Conservation (phyloP, 2,888 invertebrate species). For the Amblyjoppa proteus region DNA sequence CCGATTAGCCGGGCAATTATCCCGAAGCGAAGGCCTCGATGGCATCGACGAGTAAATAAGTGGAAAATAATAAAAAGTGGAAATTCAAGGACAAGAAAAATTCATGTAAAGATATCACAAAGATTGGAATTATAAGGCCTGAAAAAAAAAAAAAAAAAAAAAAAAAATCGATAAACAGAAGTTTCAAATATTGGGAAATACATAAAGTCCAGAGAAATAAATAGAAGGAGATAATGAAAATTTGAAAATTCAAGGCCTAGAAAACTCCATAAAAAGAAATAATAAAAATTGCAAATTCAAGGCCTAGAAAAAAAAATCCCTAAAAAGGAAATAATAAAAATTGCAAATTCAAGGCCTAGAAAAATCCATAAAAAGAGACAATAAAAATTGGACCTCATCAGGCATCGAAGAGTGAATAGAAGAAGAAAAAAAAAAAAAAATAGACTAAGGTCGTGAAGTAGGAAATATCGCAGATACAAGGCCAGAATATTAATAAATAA, state of each 20-base stretch:
- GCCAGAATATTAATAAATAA: not conserved
- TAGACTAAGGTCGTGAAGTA: no score
- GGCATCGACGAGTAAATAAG: not conserved
- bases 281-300: not conserved
- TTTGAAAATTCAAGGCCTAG: not conserved
- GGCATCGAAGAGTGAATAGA: not conserved
- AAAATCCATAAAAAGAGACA: no score
- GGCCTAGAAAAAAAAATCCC: not conserved
- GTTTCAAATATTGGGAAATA: not conserved
- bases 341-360: not conserved
- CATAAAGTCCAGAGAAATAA: not conserved
- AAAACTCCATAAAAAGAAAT: not conserved
- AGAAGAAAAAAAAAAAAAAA: not conserved
- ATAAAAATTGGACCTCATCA: no score
- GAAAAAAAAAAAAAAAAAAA: not conserved
- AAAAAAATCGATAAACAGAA: no score
- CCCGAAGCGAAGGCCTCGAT: conserved; percentile 16
- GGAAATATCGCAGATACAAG: not conserved
- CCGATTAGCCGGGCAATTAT: conserved; percentile 45
- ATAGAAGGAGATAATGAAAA: not conserved
- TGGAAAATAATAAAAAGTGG: not conserved
- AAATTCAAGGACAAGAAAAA: not conserved
- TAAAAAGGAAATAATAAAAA: not conserved
- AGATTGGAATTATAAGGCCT: not conserved
- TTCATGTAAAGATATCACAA: not conserved